A percentile compares a stretch with the other conserved stretches of the same genome.
Evolutionary conservation across 1,140 invertebrate genomes (phyloP).

Genomic region (Camponotus vicinus): DNA sequence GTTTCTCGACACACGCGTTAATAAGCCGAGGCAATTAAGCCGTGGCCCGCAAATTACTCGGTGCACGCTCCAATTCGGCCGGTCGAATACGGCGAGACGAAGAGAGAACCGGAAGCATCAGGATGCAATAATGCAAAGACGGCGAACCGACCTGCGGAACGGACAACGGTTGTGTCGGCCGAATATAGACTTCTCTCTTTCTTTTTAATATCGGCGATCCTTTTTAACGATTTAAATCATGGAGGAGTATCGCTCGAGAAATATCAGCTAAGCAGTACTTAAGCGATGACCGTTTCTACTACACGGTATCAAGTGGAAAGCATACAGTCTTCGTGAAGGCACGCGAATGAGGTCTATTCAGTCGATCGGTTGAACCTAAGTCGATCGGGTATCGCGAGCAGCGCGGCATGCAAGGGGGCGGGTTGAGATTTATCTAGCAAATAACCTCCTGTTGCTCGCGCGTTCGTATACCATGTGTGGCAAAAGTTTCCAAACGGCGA

Average conservation of each 20-base stretch:
- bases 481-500: constrained; percentile 64
- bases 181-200: constrained; percentile 16
- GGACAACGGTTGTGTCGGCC: constrained; percentile 25
- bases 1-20: constrained; percentile 39
- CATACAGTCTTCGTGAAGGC: constrained; percentile 66
- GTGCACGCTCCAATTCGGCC: constrained; percentile 58
- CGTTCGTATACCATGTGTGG: constrained; percentile 69
- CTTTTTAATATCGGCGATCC: not conserved
- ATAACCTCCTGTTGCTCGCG: constrained; percentile 77
- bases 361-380: constrained; percentile 70
- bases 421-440: constrained; percentile 78
- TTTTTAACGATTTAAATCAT: not conserved
- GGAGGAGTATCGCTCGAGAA: not conserved
- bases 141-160: constrained; percentile 48
- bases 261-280: constrained; percentile 6
- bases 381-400: constrained; percentile 77
- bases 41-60: constrained; percentile 49
- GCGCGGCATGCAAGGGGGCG: constrained; percentile 78
- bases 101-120: constrained; percentile 60
- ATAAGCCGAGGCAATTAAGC: constrained; percentile 52
- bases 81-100: constrained; percentile 23
- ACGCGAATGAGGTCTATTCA: constrained; percentile 72
- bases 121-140: constrained; percentile 59
- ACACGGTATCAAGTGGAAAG: constrained; percentile 73
- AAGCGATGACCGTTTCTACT: constrained; percentile 31